Conservation (phyloP, 2,888 invertebrate genomes). For the Acleris laterana region DNA sequence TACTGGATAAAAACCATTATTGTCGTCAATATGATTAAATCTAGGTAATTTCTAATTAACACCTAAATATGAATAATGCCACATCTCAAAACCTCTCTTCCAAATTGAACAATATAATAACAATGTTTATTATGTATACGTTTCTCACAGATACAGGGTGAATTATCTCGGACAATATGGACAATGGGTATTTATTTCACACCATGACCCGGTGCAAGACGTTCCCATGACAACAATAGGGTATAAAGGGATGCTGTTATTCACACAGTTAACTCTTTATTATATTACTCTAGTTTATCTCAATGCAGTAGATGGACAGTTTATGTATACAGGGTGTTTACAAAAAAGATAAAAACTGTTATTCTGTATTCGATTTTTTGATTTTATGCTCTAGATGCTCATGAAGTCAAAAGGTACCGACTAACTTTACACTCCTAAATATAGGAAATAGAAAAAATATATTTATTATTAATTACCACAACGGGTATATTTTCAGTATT, state of each 20-base stretch:
- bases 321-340: constrained; percentile 40
- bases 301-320: constrained; percentile 42
- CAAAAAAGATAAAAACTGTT: background rate
- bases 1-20: no score
- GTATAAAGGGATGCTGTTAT: constrained; percentile 82
- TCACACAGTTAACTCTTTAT: constrained; percentile 81
- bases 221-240: constrained; percentile 79
- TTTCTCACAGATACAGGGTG: constrained; percentile 30
- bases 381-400: no score
- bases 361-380: background rate
- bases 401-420: no score
- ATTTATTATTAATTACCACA: no score
- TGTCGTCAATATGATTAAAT: no score
- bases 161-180: constrained; percentile 38
- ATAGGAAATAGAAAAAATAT: no score
- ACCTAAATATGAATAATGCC: no score
- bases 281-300: constrained; percentile 62
- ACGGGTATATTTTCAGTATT: no score
- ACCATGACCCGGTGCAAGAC: constrained; percentile 50
- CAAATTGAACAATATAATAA: constrained; percentile 23
- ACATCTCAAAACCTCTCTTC: background rate
- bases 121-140: constrained; percentile 27
- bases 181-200: constrained; percentile 43
- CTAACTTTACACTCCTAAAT: no score
- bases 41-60: no score